Conservation (phyloP, 2,113 vertebrate genomes). For the Galbula dea region DNA sequence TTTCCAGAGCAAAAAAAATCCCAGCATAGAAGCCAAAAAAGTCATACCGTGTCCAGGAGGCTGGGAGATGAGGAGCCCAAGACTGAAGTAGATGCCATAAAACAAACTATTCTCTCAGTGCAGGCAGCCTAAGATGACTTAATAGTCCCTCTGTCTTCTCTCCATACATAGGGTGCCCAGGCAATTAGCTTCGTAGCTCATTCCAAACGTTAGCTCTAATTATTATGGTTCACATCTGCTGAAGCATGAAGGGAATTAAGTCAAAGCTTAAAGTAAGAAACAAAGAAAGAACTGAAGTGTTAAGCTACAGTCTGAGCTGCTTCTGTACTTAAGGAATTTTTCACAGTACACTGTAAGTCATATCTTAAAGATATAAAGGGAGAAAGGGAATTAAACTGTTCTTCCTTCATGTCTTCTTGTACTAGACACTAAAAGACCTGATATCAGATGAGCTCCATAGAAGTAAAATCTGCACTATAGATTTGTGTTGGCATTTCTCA, state of each 20-base stretch:
- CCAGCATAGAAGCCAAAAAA: background rate
- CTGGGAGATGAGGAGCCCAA: background rate
- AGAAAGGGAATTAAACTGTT: background rate
- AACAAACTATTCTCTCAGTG: background rate
- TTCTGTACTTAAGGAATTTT: background rate
- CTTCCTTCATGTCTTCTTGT: background rate
- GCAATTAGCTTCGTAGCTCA: background rate
- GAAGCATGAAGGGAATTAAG: background rate
- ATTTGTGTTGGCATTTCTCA: background rate
- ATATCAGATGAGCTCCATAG: background rate
- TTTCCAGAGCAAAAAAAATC: background rate
- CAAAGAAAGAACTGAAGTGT: background rate
- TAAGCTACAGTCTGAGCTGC: background rate
- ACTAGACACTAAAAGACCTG: background rate
- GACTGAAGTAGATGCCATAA: background rate
- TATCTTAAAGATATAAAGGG: background rate
- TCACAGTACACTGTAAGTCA: background rate
- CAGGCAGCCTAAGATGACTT: background rate
- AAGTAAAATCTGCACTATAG: background rate
- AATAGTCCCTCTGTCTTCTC: background rate
- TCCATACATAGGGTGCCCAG: background rate
- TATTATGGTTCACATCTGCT: background rate
- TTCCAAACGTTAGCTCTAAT: background rate
- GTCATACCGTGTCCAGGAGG: background rate
- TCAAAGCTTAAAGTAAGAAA: background rate